These are phyloP conservation scores for Borostomias antarcticus DNA, from an alignment of 2,797 vertebrate species.

Conservation along the genomic window DNA sequence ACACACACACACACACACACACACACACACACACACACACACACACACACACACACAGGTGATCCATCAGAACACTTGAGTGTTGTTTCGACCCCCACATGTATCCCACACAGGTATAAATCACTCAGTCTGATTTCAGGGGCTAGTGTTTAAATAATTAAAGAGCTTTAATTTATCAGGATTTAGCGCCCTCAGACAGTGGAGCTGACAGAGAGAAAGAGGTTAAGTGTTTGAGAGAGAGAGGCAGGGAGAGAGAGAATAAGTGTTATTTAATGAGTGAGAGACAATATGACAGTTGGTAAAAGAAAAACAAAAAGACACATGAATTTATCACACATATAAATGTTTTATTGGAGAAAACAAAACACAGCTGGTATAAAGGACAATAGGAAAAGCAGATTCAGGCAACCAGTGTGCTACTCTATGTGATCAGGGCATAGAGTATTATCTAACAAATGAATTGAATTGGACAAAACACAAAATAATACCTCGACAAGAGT, in stretches of 20 bases:
- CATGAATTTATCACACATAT: constrained; percentile 46
- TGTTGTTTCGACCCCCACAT: constrained; percentile 66
- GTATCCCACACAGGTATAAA: constrained; percentile 71
- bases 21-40: constrained; percentile 22
- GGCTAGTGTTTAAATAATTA: constrained; percentile 81
- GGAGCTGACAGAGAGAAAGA: constrained; percentile 60
- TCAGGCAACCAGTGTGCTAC: not conserved
- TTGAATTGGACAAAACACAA: not conserved
- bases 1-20: constrained; percentile 8
- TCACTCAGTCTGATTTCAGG: constrained; percentile 72
- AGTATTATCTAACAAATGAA: not conserved
- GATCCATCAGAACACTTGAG: constrained; percentile 68
- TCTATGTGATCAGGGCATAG: not conserved
- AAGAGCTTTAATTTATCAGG: constrained; percentile 82
- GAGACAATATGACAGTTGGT: not conserved
- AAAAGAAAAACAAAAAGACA: constrained; percentile 41
- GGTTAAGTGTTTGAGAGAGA: constrained; percentile 37
- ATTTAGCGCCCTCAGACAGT: constrained; percentile 71
- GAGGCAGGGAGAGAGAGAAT: constrained; percentile 16
- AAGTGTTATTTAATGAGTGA: not conserved
- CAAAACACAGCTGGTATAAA: constrained; percentile 41
- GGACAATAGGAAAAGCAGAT: constrained; percentile 20
- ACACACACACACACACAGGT: constrained; percentile 35
- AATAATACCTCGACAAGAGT: not conserved
- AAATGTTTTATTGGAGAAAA: constrained; percentile 40